Conservation (phyloP, 2,888 invertebrate genomes). For the Acanthosepion lycidas region DNA sequence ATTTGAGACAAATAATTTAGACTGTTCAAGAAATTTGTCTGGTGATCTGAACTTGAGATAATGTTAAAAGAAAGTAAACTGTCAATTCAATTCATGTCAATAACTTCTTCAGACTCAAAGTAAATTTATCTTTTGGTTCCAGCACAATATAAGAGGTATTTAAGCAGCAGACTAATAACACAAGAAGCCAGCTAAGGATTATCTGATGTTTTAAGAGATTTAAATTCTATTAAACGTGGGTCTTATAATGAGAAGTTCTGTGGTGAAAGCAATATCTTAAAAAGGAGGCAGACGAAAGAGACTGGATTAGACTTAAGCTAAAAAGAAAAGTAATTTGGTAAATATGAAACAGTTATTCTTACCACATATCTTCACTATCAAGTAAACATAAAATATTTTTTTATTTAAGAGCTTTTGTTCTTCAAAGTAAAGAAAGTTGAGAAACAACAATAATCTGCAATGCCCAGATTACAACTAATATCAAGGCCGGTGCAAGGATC, state of each 20-base stretch:
- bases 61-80: background rate
- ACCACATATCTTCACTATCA: background rate
- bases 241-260: background rate
- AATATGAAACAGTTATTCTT: background rate
- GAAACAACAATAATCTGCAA: background rate
- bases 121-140: background rate
- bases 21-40: background rate
- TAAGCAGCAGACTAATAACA: background rate
- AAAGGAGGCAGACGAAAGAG: background rate
- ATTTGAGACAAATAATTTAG: background rate
- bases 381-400: background rate
- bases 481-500: too few relatives aligned
- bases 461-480: too few relatives aligned
- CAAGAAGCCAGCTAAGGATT: background rate
- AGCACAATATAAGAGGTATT: background rate
- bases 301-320: background rate
- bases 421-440: background rate
- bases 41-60: background rate
- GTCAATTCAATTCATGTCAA: background rate
- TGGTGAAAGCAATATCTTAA: background rate
- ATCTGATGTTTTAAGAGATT: background rate
- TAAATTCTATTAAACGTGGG: background rate
- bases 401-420: background rate
- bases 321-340: background rate
- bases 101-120: background rate